Evolutionary conservation across 2,797 vertebrate genomes (phyloP).

Genomic region (Gymnocypris eckloni): DNA sequence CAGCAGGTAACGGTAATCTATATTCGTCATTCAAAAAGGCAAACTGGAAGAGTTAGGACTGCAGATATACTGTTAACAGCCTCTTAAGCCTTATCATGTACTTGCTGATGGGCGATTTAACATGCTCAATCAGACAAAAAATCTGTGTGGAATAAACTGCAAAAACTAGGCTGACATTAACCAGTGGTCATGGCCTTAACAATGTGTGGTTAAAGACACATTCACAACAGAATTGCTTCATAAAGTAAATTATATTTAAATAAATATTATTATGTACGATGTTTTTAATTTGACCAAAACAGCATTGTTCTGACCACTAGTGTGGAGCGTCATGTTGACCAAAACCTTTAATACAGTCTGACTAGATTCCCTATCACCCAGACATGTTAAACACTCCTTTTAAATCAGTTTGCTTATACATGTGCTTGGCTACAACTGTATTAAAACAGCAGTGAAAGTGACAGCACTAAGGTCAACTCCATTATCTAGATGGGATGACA

Average conservation of each 20-base stretch:
- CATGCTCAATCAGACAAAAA: neutral
- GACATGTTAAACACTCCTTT: neutral
- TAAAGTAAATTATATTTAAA: neutral
- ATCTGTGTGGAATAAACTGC: neutral
- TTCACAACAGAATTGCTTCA: neutral
- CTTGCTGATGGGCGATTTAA: neutral
- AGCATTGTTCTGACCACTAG: neutral
- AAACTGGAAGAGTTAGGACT: neutral
- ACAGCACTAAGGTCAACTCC: constrained; percentile 21
- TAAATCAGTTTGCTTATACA: neutral
- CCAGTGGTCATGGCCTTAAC: neutral
- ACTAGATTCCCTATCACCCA: neutral
- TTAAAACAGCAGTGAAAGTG: constrained; percentile 7
- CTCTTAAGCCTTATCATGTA: neutral
- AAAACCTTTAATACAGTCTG: neutral
- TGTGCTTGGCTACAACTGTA: neutral
- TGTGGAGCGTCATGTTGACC: neutral
- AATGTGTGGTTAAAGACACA: neutral
- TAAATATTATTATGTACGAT: neutral
- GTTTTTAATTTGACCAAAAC: neutral
- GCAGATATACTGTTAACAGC: neutral
- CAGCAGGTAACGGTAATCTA: neutral
- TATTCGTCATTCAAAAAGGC: neutral
- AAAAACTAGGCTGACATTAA: neutral
- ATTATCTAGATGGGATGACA: constrained; percentile 9